Evolutionary conservation across 1,140 invertebrate genomes (phyloP).

Genomic region (Periplaneta americana): DNA sequence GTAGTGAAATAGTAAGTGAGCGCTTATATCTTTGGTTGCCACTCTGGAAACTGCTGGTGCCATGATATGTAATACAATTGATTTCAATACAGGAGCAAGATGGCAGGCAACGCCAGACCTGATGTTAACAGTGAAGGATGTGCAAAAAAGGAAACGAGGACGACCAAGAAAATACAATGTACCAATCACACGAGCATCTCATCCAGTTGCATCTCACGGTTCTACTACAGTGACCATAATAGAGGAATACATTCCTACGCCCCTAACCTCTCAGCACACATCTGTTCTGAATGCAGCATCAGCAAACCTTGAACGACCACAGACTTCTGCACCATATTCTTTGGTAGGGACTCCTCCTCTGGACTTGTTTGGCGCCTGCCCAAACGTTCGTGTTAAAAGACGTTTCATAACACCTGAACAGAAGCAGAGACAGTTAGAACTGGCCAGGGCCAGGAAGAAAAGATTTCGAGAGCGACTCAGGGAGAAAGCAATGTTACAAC

Average conservation of each 20-base stretch:
- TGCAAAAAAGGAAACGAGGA: neutral
- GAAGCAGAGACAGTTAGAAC: neutral
- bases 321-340: neutral
- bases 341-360: neutral
- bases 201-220: neutral
- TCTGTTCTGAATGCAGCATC: neutral
- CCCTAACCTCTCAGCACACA: neutral
- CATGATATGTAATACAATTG: neutral
- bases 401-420: neutral
- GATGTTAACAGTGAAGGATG: neutral
- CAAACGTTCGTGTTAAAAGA: neutral
- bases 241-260: neutral
- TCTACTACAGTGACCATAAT: neutral
- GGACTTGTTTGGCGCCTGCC: neutral
- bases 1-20: too few relatives aligned
- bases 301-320: neutral
- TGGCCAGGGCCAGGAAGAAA: neutral
- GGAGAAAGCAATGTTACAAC: neutral
- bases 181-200: neutral
- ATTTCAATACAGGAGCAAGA: neutral
- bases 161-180: neutral
- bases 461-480: neutral
- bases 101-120: neutral
- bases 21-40: neutral
- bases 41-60: neutral